These are phyloP conservation scores for Oreortyx pictus DNA, from an alignment of 2,797 vertebrate genomes.

Conservation along the genomic window DNA sequence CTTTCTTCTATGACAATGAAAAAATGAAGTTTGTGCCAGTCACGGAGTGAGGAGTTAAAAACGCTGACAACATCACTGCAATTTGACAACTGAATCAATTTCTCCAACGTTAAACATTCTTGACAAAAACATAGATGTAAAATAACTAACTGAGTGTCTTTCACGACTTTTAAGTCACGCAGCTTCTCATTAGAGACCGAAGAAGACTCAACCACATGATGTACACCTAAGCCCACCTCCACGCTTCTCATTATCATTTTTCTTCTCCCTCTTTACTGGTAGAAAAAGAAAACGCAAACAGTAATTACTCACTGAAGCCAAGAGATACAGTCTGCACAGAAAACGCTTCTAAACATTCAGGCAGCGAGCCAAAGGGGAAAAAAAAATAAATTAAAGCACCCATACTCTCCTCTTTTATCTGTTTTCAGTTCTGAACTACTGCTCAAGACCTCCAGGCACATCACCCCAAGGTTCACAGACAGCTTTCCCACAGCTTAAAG, in stretches of 20 bases:
- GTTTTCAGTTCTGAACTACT: not conserved
- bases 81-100: not conserved
- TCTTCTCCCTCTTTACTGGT: not conserved
- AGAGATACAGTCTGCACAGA: not conserved
- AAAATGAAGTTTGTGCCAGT: accelerated
- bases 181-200: not conserved
- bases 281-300: accelerated
- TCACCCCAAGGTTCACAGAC: not conserved
- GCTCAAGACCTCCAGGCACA: not conserved
- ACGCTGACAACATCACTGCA: accelerated
- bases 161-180: not conserved
- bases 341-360: accelerated
- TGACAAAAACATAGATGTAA: not conserved
- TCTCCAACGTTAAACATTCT: not conserved
- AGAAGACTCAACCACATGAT: accelerated
- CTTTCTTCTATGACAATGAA: accelerated
- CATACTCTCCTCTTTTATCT: not conserved
- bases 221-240: accelerated
- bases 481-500: not conserved
- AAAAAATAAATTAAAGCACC: not conserved
- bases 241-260: accelerated
- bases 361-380: not conserved
- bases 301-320: not conserved
- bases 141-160: not conserved
- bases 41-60: accelerated